Evolutionary conservation across 2,888 invertebrate genomes (phyloP).

Genomic region (Thymelicus sylvestris): DNA sequence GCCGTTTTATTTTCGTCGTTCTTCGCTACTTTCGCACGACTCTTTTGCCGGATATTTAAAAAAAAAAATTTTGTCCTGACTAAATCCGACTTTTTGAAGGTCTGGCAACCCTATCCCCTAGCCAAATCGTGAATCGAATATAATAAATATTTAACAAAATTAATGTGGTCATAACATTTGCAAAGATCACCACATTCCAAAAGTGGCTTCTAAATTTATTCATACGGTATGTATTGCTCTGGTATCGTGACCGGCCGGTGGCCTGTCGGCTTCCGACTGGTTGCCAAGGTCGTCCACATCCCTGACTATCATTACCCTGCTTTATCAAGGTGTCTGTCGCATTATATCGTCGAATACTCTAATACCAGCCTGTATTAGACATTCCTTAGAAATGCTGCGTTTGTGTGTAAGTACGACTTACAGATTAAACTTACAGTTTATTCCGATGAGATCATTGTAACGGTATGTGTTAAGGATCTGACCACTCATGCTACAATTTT

Average conservation of each 20-base stretch:
- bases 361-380: conserved; percentile 21
- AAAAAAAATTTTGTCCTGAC: too few species aligned
- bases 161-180: conserved; percentile 1
- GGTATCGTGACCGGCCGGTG: conserved; percentile 38
- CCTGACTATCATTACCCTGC: conserved; percentile 41
- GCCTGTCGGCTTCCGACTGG: conserved; percentile 40
- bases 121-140: not conserved
- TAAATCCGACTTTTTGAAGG: too few species aligned
- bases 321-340: conserved; percentile 28
- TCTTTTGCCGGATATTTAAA: too few species aligned
- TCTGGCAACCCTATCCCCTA: too few species aligned
- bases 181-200: conserved; percentile 28
- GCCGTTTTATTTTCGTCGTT: too few species aligned
- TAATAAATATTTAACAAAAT: not conserved
- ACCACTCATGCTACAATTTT: too few species aligned
- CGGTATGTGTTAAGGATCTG: not conserved
- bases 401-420: not conserved
- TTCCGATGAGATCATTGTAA: not conserved
- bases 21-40: too few species aligned
- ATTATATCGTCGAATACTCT: conserved; percentile 26
- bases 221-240: conserved; percentile 37
- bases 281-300: conserved; percentile 42
- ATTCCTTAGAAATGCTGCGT: conserved; percentile 8
- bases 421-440: not conserved
- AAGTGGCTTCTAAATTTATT: conserved; percentile 22